phyloP scores from a whole-genome alignment of 2,888 invertebrate genomes.

The Drosophila rellima region DNA sequence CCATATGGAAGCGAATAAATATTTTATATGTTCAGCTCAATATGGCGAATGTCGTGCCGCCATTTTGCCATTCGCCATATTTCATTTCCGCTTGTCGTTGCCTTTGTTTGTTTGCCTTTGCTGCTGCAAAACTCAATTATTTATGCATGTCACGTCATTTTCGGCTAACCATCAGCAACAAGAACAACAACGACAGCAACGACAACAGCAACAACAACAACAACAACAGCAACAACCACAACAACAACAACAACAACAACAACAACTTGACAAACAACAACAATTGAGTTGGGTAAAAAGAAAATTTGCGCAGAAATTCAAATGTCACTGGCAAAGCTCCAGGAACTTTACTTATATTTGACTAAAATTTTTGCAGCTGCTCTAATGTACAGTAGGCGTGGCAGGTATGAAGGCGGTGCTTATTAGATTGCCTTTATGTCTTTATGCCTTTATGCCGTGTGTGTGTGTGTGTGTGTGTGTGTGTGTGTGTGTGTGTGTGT shows the following conservation, averaged over 20 bases:
- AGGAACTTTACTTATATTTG: constrained; percentile 28
- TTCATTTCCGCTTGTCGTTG: constrained; percentile 75
- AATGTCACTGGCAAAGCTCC: constrained; percentile 71
- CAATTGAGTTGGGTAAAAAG: constrained; percentile 24
- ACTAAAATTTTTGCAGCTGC: constrained; percentile 41
- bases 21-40: constrained; percentile 55
- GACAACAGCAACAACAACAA: constrained; percentile 14
- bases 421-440: constrained; percentile 58
- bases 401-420: constrained; percentile 47
- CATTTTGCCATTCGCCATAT: constrained; percentile 75
- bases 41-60: constrained; percentile 62
- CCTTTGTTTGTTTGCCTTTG: constrained; percentile 53
- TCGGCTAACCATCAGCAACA: constrained; percentile 61
- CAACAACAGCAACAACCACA: constrained; percentile 40
- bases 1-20: constrained; percentile 54
- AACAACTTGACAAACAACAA: constrained; percentile 19
- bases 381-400: constrained; percentile 30
- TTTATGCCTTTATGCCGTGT: constrained; percentile 1
- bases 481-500: constrained; percentile 10
- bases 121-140: constrained; percentile 76
- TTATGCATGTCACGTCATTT: constrained; percentile 81
- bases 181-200: constrained; percentile 28
- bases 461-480: constrained; percentile 12
- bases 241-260: constrained; percentile 10
- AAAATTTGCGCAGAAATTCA: constrained; percentile 66